phyloP scores from a whole-genome alignment of 2,888 invertebrate genomes.

The Mythimna lalbum region DNA sequence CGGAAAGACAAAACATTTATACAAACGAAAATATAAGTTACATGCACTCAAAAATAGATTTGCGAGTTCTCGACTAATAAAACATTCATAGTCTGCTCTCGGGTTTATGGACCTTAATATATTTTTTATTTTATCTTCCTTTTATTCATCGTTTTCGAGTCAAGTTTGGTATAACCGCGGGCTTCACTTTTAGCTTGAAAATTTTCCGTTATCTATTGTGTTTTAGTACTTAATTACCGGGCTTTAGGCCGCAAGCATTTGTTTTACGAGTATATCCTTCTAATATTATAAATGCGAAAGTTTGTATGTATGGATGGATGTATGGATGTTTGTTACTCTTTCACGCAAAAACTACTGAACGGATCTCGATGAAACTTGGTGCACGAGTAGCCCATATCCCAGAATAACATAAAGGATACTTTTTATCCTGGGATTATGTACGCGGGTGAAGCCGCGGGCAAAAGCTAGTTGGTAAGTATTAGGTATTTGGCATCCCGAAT shows the following conservation, averaged over 20 bases:
- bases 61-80: constrained; percentile 67
- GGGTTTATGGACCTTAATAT: constrained; percentile 73
- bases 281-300: no score
- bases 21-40: constrained; percentile 53
- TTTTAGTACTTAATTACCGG: constrained; percentile 19
- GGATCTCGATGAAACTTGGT: no score
- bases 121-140: constrained; percentile 76
- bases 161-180: constrained; percentile 69
- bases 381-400: no score
- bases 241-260: background rate
- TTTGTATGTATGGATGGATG: no score
- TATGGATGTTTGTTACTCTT: no score
- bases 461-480: background rate
- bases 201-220: constrained; percentile 27
- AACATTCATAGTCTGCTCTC: constrained; percentile 74
- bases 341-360: no score
- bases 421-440: no score
- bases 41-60: constrained; percentile 65
- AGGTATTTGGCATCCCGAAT: background rate
- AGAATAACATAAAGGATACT: no score
- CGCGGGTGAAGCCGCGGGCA: no score
- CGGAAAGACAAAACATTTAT: constrained; percentile 25
- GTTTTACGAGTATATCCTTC: no score
- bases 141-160: constrained; percentile 73
- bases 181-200: constrained; percentile 58